Evolutionary conservation across 2,797 vertebrate genomes (phyloP).

Genomic region (Pantherophis vulpinus): DNA sequence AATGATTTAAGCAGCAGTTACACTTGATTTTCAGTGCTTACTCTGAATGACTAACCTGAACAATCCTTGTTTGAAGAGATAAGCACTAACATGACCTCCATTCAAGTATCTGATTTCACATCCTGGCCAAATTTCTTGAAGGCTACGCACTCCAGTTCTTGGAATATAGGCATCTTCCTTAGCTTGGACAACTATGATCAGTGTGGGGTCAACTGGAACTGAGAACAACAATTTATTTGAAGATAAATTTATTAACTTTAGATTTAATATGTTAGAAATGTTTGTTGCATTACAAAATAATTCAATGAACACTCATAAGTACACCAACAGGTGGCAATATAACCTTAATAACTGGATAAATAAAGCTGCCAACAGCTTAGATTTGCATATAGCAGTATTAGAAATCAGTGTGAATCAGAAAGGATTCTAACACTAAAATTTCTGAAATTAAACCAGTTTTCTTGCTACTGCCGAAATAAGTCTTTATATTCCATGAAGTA

Average conservation of each 20-base stretch:
- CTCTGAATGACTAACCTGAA: slow-evolving; percentile 81
- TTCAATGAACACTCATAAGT: not conserved
- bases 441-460: not conserved
- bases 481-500: not conserved
- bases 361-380: not conserved
- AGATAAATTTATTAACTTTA: not conserved
- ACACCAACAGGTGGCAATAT: not conserved
- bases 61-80: slow-evolving; percentile 94
- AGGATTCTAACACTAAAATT: not conserved
- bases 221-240: slow-evolving; percentile 13
- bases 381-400: not conserved
- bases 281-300: not conserved
- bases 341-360: not conserved
- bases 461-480: not conserved
- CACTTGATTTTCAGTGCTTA: not conserved
- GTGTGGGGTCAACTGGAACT: slow-evolving; percentile 94
- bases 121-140: slow-evolving; percentile 95
- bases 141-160: slow-evolving; percentile 88
- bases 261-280: not conserved
- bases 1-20: not conserved
- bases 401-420: not conserved
- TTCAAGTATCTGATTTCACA: slow-evolving; percentile 94
- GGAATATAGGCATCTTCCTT: slow-evolving; percentile 96
- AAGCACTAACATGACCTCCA: slow-evolving; percentile 94
- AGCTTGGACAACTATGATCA: slow-evolving; percentile 94